Conservation (phyloP, 2,113 vertebrate species). For the Irena cyanogastra region DNA sequence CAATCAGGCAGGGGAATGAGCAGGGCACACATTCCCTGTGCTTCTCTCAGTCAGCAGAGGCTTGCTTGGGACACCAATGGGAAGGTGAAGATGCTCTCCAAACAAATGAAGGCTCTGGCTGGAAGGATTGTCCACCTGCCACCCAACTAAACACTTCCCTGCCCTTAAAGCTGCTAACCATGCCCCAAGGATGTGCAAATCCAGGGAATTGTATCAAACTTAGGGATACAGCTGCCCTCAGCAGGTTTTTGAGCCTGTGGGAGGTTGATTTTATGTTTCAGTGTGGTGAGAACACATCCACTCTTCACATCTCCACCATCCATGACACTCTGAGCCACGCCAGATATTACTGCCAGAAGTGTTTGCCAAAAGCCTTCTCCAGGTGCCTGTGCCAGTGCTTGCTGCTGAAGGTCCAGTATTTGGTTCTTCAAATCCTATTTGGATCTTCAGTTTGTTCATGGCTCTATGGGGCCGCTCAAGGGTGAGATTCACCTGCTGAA, state of each 20-base stretch:
- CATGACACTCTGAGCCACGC: background rate
- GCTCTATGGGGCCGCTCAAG: background rate
- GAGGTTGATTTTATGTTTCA: background rate
- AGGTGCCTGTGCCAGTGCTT: background rate
- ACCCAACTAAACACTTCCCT: background rate
- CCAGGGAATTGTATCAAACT: background rate
- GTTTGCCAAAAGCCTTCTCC: background rate
- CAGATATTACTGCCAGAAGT: accelerated
- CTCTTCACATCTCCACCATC: background rate
- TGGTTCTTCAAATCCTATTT: no score
- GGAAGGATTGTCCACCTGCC: background rate
- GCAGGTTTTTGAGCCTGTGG: background rate
- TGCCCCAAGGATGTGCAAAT: background rate
- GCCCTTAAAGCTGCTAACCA: accelerated
- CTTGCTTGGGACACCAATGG: background rate
- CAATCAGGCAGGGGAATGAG: background rate
- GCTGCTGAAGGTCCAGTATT: background rate
- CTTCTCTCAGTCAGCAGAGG: background rate
- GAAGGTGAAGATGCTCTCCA: background rate
- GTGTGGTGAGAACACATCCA: background rate
- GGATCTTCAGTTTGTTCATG: background rate
- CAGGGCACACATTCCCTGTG: background rate
- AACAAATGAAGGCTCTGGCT: background rate
- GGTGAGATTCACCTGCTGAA: background rate
- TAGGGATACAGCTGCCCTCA: background rate